Base-by-base conservation (phyloP, 23 tunicate genomes). In the Styela clava region DNA sequence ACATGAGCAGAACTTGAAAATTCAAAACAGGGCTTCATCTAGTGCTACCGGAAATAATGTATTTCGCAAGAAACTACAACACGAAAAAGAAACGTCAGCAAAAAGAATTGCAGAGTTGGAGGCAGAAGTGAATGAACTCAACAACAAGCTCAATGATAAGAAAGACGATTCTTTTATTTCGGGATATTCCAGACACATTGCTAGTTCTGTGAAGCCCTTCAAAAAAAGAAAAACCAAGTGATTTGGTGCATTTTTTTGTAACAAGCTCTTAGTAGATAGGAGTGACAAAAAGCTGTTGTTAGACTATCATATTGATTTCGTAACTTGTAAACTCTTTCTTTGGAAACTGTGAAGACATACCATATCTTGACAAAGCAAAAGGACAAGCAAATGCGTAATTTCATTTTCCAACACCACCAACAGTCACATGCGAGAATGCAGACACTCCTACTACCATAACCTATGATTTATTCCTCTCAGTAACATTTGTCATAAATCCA, bases 131-230 rank as follows among this genome's bases (percentile, higher is more conserved):
- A 30, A n/a, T 30, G 35, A 71, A 26, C 77, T 71, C 12, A 26
- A 16, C 35, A 21, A 33, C 23, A 27, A 32, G 16, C 35, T 71
- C 12, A 34, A 5, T 3, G 77, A 18, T 7, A 71, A 34, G 20
- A 71, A 30, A 21, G 34, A 71, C 3, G 31, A 5, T 25, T 26
- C 34, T 16, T 71, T 71, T 35, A 71, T 71, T 28, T 27, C 77
- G 3, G 77, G 77, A 16, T 71, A 71, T 30, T 31, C 77, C 34
- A 33, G 35, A 16, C 77, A 71, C 77, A 71, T 71, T 18, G 77
- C 35, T 3, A 71, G 34, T 16, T 3, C 77, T 12, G 28, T 31
- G 16, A 16, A 21, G 28, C 16, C 31, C 73, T 24, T 12, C 24
- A 68, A 29, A 68, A 24, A 29, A 68, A 71, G 34, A 26, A 27